These are phyloP conservation scores for Caranx melampygus DNA, from an alignment of 2,113 vertebrate species.

Conservation along the genomic window DNA sequence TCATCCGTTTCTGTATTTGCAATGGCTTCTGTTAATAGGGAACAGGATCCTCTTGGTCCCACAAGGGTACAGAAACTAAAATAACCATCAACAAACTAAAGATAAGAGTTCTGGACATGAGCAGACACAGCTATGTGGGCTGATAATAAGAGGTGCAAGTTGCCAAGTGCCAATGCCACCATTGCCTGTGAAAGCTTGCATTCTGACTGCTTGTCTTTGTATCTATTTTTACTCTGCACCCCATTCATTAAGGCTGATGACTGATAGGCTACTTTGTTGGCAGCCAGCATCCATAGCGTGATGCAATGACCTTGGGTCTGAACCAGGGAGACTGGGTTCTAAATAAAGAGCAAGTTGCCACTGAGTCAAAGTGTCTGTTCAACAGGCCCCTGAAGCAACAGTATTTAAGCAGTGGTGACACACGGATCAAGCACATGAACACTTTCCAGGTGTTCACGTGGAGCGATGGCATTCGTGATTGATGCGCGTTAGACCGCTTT, in stretches of 20 bases:
- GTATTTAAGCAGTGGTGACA: constrained; percentile 31
- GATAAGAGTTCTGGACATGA: constrained; percentile 44
- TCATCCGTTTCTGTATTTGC: neutral
- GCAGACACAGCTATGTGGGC: constrained; percentile 60
- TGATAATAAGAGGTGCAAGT: constrained; percentile 66
- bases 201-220: constrained; percentile 73
- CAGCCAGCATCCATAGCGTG: constrained; percentile 67
- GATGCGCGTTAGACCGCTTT: constrained; percentile 55
- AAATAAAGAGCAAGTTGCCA: constrained; percentile 73
- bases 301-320: constrained; percentile 78
- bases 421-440: constrained; percentile 35
- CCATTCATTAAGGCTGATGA: constrained; percentile 80
- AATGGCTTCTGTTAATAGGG: neutral
- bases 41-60: neutral
- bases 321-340: constrained; percentile 64
- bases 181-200: constrained; percentile 65
- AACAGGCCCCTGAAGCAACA: constrained; percentile 30
- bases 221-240: constrained; percentile 78
- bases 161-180: constrained; percentile 62
- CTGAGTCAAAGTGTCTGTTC: constrained; percentile 38
- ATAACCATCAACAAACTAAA: constrained; percentile 60
- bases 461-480: constrained; percentile 30
- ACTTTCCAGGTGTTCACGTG: constrained; percentile 45
- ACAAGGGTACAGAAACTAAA: constrained; percentile 18
- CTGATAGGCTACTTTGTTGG: constrained; percentile 79